phyloP scores from a whole-genome alignment of 1,140 invertebrate genomes.

The Drosophila sucinea region DNA sequence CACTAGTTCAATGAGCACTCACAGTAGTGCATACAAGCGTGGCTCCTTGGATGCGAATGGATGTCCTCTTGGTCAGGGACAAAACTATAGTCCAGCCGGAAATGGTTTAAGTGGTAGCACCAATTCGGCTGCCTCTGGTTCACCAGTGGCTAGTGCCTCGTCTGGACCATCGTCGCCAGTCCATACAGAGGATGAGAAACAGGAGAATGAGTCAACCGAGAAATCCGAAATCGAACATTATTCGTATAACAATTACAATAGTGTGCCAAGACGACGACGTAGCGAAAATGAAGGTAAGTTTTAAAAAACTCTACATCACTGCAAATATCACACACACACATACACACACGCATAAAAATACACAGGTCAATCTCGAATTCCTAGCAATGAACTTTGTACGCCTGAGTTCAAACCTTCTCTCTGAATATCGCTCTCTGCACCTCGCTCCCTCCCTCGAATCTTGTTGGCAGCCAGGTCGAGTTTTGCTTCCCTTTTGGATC shows the following conservation, averaged over 20 bases:
- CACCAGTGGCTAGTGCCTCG: constrained; percentile 80
- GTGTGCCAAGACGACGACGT: constrained; percentile 61
- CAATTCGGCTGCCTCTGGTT: constrained; percentile 71
- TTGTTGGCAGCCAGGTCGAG: constrained; percentile 50
- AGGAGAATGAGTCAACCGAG: constrained; percentile 84
- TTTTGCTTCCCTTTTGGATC: constrained; percentile 40
- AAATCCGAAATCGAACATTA: constrained; percentile 79
- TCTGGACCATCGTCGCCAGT: constrained; percentile 84
- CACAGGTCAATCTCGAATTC: constrained; percentile 43
- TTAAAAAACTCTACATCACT: background rate
- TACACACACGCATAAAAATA: constrained; percentile 24
- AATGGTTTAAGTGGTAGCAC: constrained; percentile 68
- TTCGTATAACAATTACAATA: constrained; percentile 56
- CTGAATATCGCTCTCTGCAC: background rate
- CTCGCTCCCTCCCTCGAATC: constrained; percentile 4
- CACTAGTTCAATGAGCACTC: constrained; percentile 54
- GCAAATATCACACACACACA: background rate
- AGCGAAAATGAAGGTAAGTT: constrained; percentile 83
- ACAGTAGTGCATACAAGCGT: constrained; percentile 56
- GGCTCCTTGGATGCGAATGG: constrained; percentile 60
- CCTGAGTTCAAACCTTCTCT: constrained; percentile 57
- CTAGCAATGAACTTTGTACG: constrained; percentile 51
- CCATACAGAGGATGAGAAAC: constrained; percentile 84
- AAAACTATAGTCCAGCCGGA: constrained; percentile 14
- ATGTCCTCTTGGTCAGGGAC: constrained; percentile 3